Percentiles rank a stretch among this genome's conserved stretches.
Conservation (phyloP, 2,888 invertebrate species). For the Pheosia tremula region DNA sequence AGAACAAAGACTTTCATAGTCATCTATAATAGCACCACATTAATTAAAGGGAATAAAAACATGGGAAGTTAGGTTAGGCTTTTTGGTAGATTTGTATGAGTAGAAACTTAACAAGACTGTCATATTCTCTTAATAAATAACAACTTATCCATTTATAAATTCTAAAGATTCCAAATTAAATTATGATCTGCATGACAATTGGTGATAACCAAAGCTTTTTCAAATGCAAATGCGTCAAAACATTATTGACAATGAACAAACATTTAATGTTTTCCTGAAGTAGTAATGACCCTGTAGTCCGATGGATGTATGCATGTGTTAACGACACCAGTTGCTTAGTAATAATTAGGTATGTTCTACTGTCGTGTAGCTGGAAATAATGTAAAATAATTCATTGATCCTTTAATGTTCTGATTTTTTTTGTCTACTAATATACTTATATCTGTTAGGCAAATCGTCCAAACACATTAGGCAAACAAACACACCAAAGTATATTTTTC, state of each 20-base stretch:
- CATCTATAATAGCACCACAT: conserved; percentile 1
- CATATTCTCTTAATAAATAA: neutral
- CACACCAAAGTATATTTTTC: too few species aligned
- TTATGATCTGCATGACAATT: conserved; percentile 6
- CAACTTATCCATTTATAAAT: neutral
- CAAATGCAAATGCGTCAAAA: conserved; percentile 6
- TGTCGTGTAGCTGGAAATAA: too few species aligned
- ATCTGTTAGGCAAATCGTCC: too few species aligned
- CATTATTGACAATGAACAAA: conserved; percentile 4
- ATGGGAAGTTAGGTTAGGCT: neutral
- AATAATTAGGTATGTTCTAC: neutral
- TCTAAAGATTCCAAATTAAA: conserved; percentile 4
- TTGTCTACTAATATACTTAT: too few species aligned
- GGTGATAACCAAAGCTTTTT: conserved; percentile 5
- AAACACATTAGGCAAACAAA: too few species aligned
- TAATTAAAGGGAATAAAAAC: neutral
- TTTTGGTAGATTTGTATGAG: neutral
- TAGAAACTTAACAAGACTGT: neutral
- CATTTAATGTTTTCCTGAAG: conserved; percentile 5
- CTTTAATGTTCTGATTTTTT: too few species aligned
- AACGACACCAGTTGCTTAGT: neutral
- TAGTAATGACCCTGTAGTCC: conserved; percentile 3
- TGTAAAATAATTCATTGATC: too few species aligned
- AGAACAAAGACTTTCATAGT: conserved; percentile 4
- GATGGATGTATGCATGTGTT: neutral